Evolutionary conservation across 2,888 invertebrate genomes (phyloP).

Genomic region (Cheilosia soror): DNA sequence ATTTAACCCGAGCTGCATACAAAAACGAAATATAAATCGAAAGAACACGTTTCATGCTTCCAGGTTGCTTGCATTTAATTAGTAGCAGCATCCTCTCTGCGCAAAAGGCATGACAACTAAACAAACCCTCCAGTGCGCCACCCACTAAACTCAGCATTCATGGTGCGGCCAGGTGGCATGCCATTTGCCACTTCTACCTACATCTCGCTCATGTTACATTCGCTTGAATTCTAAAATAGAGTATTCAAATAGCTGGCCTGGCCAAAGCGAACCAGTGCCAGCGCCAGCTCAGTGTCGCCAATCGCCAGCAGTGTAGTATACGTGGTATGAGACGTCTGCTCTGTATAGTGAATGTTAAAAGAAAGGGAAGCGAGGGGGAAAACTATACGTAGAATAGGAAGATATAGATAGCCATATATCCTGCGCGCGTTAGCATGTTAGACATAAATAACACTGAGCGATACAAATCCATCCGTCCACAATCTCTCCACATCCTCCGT

Average conservation of each 20-base stretch:
- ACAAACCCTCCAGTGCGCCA: constrained; percentile 20
- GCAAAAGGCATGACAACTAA: constrained; percentile 59
- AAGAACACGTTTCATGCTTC: constrained; percentile 67
- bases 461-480: constrained; percentile 54
- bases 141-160: constrained; percentile 54
- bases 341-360: constrained; percentile 9
- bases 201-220: constrained; percentile 35
- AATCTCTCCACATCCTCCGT: constrained; percentile 15
- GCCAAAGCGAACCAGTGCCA: constrained; percentile 20
- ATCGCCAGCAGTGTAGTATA: not conserved
- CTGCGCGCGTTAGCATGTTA: constrained; percentile 49
- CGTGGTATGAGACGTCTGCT: not conserved
- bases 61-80: constrained; percentile 74
- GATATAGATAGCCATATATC: constrained; percentile 43
- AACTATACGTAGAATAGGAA: not conserved
- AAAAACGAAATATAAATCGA: constrained; percentile 63
- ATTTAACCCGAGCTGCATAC: constrained; percentile 54
- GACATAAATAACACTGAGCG: constrained; percentile 50
- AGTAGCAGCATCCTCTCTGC: constrained; percentile 61
- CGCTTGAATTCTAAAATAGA: constrained; percentile 47
- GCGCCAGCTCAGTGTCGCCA: constrained; percentile 21
- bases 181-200: constrained; percentile 27
- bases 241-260: constrained; percentile 46
- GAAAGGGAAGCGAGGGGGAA: not conserved
- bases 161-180: constrained; percentile 32